A percentile compares a stretch with the other conserved stretches of the same genome.
These are phyloP conservation scores for Drosophila peninsularis DNA, from an alignment of 2,888 invertebrate genomes.

Conservation along the genomic window DNA sequence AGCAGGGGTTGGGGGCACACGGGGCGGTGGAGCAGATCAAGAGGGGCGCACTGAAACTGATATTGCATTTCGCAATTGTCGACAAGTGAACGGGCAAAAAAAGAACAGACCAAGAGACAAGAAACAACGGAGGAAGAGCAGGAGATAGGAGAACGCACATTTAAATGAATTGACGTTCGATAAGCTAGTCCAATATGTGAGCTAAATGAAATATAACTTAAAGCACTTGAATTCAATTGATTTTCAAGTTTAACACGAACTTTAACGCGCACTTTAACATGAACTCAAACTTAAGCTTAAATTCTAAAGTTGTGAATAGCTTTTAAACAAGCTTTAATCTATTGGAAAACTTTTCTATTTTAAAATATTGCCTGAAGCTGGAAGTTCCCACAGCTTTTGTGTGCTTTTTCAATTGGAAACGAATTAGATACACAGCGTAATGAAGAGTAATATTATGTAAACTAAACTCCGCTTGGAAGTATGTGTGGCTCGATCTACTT, in stretches of 20 bases:
- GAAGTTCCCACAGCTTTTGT: background rate
- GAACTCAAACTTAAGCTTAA: background rate
- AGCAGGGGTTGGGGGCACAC: background rate
- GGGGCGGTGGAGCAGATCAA: background rate
- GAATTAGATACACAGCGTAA: background rate
- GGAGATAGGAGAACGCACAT: background rate
- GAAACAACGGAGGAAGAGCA: too few relatives aligned
- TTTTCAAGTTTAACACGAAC: background rate
- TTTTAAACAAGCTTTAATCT: background rate
- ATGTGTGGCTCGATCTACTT: too few relatives aligned
- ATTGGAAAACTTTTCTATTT: background rate
- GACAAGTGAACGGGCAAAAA: constrained; percentile 5
- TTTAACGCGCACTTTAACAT: background rate
- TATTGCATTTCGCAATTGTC: constrained; percentile 51
- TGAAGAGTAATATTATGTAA: background rate
- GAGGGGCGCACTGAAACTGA: constrained; percentile 23
- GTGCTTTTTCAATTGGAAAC: background rate
- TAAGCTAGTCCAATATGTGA: background rate
- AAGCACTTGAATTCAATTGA: background rate
- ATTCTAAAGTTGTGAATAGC: background rate
- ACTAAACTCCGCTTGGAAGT: background rate
- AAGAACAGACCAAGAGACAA: background rate
- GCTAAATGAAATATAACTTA: background rate
- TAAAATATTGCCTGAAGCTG: background rate
- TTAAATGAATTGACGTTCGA: constrained; percentile 12